phyloP scores from a whole-genome alignment of 1,140 invertebrate species.

The Bombus turneri region DNA sequence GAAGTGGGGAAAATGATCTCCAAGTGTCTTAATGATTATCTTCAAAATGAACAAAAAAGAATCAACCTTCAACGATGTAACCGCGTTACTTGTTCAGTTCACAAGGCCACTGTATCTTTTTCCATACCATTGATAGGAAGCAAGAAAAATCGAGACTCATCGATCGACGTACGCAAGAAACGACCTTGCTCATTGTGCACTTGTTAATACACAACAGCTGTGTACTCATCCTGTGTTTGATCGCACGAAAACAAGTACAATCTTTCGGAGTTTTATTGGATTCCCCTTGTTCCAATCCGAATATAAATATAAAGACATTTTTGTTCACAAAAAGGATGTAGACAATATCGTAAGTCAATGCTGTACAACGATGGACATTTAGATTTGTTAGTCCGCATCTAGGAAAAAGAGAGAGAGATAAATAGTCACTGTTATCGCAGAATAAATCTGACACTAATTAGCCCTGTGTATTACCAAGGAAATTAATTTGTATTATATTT shows the following conservation, averaged over 20 bases:
- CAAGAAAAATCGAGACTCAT: slow-evolving; percentile 6
- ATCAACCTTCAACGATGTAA: background rate
- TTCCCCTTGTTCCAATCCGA: background rate
- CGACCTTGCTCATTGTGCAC: slow-evolving; percentile 5
- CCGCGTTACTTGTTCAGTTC: background rate
- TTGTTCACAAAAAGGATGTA: background rate
- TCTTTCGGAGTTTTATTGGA: background rate
- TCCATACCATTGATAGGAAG: background rate
- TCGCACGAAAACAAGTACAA: background rate
- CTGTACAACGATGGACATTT: background rate
- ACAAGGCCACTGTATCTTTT: background rate
- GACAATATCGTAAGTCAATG: background rate
- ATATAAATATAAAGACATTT: background rate
- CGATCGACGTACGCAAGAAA: background rate
- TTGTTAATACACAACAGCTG: slow-evolving; percentile 24
- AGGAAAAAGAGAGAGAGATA: no score
- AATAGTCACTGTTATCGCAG: no score
- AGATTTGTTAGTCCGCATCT: background rate
- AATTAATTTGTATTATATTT: background rate
- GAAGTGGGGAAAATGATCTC: background rate
- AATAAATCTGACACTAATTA: no score
- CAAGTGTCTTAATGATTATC: background rate
- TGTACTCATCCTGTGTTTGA: slow-evolving; percentile 11
- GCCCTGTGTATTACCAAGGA: background rate
- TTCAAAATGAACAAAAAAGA: background rate